A percentile compares a stretch with the other conserved stretches of the same genome.
These are phyloP conservation scores for Dimorphilus gyrociliatus DNA, from an alignment of 2,888 invertebrate genomes.

Conservation along the genomic window DNA sequence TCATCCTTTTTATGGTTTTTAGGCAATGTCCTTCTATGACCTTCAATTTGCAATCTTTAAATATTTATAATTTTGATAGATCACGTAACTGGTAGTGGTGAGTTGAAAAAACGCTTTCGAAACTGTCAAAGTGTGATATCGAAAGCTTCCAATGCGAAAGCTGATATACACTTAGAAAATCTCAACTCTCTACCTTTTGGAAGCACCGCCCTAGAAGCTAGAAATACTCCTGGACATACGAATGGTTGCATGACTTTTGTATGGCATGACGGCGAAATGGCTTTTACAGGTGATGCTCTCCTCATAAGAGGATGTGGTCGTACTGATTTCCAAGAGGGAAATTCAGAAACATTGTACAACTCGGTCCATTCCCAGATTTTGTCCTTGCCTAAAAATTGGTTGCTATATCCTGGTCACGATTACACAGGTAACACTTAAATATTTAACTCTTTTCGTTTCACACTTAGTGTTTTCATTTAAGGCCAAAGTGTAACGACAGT, in stretches of 20 bases:
- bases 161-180: constrained; percentile 59
- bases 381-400: constrained; percentile 62
- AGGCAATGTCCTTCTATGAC: too few relatives aligned
- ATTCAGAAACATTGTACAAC: constrained; percentile 55
- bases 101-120: constrained; percentile 55
- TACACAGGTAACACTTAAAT: too few relatives aligned
- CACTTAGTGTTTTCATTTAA: too few relatives aligned
- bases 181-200: constrained; percentile 61
- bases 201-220: constrained; percentile 46
- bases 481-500: constrained; percentile 76
- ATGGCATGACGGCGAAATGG: constrained; percentile 44
- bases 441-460: too few relatives aligned
- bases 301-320: constrained; percentile 90
- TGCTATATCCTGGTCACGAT: constrained; percentile 86
- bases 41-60: too few relatives aligned
- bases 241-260: constrained; percentile 64
- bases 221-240: constrained; percentile 79
- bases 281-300: constrained; percentile 84
- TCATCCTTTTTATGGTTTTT: too few relatives aligned
- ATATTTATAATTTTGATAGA: too few relatives aligned
- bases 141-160: constrained; percentile 57
- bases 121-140: constrained; percentile 67
- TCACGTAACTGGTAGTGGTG: constrained; percentile 86
- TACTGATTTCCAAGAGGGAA: constrained; percentile 92
- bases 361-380: constrained; percentile 77